Conservation (phyloP, 2,888 invertebrate genomes). For the Pinctada fucata region DNA sequence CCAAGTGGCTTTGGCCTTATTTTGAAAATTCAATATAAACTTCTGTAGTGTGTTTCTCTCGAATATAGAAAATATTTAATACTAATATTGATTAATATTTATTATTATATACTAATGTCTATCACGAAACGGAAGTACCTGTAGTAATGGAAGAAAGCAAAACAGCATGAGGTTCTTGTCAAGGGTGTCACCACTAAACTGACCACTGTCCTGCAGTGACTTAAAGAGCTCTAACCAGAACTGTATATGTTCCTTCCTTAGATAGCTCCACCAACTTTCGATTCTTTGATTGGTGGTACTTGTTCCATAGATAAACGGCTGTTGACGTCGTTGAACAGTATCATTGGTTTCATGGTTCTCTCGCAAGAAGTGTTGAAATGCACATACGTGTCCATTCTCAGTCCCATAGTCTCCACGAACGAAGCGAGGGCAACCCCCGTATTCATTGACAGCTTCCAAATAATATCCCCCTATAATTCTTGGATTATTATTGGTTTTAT, state of each 20-base stretch:
- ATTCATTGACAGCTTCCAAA: background rate
- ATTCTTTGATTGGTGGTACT: conserved; percentile 43
- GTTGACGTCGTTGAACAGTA: background rate
- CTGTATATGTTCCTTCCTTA: conserved; percentile 34
- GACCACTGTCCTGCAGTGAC: conserved; percentile 24
- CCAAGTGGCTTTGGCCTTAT: too few species aligned
- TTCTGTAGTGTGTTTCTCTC: too few species aligned
- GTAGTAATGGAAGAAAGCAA: conserved; percentile 40
- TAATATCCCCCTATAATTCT: conserved; percentile 26
- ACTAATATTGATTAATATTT: too few species aligned
- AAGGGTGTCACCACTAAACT: conserved; percentile 25
- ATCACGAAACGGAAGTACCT: too few species aligned
- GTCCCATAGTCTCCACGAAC: conserved; percentile 28
- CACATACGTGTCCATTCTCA: conserved; percentile 25
- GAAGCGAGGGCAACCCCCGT: background rate
- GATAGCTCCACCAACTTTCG: conserved; percentile 44
- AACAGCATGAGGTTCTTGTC: conserved; percentile 40
- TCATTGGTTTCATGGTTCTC: background rate
- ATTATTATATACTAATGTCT: too few species aligned
- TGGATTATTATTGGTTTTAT: conserved; percentile 25
- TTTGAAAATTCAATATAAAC: too few species aligned
- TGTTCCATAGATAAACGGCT: conserved; percentile 18
- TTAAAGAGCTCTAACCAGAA: conserved; percentile 41
- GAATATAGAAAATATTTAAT: too few species aligned
- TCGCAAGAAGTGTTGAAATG: conserved; percentile 17